Evolutionary conservation across 1,140 invertebrate species (phyloP), one percentile per base, ranked within the genome.

Genomic region (Amyelois transitella): DNA sequence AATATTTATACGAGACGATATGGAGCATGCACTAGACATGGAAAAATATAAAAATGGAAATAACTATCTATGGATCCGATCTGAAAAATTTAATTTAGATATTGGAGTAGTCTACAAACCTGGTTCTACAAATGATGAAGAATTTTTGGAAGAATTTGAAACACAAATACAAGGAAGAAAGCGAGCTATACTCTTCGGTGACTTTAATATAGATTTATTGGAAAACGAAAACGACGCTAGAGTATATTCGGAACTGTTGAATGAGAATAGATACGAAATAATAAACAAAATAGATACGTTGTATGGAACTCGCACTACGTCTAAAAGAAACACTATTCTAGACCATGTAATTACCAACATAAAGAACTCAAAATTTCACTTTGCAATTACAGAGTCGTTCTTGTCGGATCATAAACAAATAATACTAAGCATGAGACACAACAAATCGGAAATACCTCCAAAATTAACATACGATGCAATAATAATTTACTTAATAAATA

Each of bases 21-120:
- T 62, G 43, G 55, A 62, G 32, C 53, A 62, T n/a, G n/a, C n/a
- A n/a, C n/a, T 43, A 52, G 8, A 43, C 6, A 25, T 28, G 2
- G 24, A 28, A 32, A n/a, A 20, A 32, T 28, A 28, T 18, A 18
- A 2, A 17, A 18, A 21, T 19, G 51, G 51, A 5, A 53, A 43
- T 20, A 43, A 53, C n/a, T 53, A 53, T 22, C 18, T 53, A 18
- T 53, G 51, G 51, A n/a, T 53, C 19, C n/a, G 43, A 43, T 17
- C 21, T 8, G 19, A 53, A 10, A 43, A 21, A 24, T 14, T 18
- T 12, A 14, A 28, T 32, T 17, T 53, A 3, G 51, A 53, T n/a
- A 22, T 53, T 5, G 51, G 32, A 22, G 38, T 53, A 2, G 18
- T 53, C 6, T 53, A 53, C 12, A 53, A 53, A 18, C 25, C 24